Evolutionary conservation across 2,888 invertebrate genomes (phyloP), one percentile per base, ranked within the genome.

Genomic region (Tetragonisca angustula): DNA sequence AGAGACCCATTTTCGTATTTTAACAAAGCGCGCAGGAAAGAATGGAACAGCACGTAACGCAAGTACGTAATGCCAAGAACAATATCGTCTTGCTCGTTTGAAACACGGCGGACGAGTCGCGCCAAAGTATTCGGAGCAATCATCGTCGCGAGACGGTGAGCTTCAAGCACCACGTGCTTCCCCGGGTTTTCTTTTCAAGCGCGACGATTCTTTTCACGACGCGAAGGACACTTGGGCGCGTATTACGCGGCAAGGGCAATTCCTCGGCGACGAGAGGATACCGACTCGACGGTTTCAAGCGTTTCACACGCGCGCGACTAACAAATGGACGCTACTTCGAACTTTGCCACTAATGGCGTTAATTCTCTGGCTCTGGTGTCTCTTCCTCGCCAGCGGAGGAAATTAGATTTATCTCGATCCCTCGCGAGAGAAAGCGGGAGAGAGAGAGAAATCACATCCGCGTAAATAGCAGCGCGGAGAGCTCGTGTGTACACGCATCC

Each of bases 391-490:
- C 4, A 3, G 52, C 56, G 21, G 27, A 50, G 62, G 64, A 86
- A 83, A 87, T 87, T 86, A 87, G 83, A 87, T 87, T 87, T 85
- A 87, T 86, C 77, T 69, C 74, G 74, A 78, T 79, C 56, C 74
- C 65, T 62, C 76, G 67, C 56, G 59, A 32, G 52, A 52, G 27
- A 73, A 17, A 17, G 21, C 69, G 54, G 43, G 17, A n/a, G n/a
- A n/a, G n/a, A 24, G 11, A 54, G 64, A 72, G 79, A 69, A 86
- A 85, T 86, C 75, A 78, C 76, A 79, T 79, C 75, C 86, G 68
- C 76, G 76, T 83, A 86, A 81, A 87, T 85, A 87, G 65, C 56
- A 56, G 65, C 72, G 62, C 52, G 67, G 70, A 71, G 61, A 77
- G 43, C 81, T 52, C 69, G 56, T 67, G 59, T 72, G 27, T 64